Base-by-base conservation (phyloP, 1,140 invertebrate species). In the Drosophila elegans region DNA sequence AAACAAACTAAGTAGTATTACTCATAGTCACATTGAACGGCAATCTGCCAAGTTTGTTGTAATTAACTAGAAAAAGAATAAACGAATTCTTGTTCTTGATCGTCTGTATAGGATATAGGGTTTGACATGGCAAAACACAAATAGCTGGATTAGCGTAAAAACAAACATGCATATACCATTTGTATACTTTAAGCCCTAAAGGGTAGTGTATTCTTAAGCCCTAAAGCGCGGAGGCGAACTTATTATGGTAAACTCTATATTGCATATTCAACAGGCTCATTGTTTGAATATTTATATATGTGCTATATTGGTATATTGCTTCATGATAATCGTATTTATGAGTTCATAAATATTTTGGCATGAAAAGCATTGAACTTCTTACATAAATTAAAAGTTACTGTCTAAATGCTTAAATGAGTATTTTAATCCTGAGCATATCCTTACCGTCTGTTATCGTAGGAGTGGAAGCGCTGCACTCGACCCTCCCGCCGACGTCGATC, bases 401-500 rank as follows among this genome's bases (percentile, higher is more conserved):
- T 1, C 0, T 2, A 29, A 21, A 29, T 3, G 4, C 13, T 3
- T 5, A 16, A 10, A 4, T n/a, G 38, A 38, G 5, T n/a, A 12
- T 38, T 44, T 44, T 16, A 21, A 44, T 11, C 9, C 36, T 9
- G 3, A 32, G 9, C 10, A 32, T 7, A 25, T 16, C 12, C 51
- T 75, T 74, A 92, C 91, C 91, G 77, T 51, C 92, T 92, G 48
- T 91, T 86, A 16, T 92, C 93, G 90, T 93, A 94, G 71, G 82
- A 68, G 16, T 66, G 92, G 56, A 93, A 93, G 67, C 63, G 93
- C 90, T 69, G 93, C 93, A 74, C 93, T 92, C 95, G 93, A 48
- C 95, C 95, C 64, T 95, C 95, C 11, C 95, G 93, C n/a, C 95
- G 93, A 34, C 93, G 93, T 42, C 94, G 93, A 69, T 95, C 95